These are phyloP conservation scores for Anabacerthia variegaticeps DNA, from an alignment of 2,797 vertebrate genomes.

Conservation along the genomic window DNA sequence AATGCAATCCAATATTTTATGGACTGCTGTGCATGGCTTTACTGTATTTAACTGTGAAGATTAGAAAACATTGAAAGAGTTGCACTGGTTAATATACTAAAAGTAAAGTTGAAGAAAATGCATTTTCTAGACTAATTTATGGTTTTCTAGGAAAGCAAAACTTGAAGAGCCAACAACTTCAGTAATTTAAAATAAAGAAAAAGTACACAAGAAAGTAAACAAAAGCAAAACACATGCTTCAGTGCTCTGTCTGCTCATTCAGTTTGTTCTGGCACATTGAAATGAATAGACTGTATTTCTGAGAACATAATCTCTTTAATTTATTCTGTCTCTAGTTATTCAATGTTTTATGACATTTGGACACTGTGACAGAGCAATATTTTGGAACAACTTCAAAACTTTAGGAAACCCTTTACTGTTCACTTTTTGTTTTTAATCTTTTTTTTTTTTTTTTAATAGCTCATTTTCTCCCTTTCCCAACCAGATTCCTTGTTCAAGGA, in stretches of 20 bases:
- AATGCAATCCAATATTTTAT: neutral
- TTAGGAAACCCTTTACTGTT: neutral
- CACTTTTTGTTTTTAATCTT: too few relatives aligned
- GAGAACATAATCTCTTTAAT: neutral
- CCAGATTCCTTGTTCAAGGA: neutral
- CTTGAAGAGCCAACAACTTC: neutral
- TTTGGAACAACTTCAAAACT: neutral
- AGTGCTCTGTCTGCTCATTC: neutral
- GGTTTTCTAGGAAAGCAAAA: neutral
- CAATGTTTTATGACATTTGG: neutral
- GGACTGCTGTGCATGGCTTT: neutral
- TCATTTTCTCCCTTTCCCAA: neutral
- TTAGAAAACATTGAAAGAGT: neutral
- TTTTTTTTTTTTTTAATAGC: neutral
- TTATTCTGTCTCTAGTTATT: neutral
- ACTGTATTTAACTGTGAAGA: neutral
- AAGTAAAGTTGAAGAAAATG: neutral
- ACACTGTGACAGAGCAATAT: neutral
- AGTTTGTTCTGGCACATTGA: neutral
- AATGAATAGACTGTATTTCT: neutral
- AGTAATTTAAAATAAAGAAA: neutral
- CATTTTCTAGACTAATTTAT: neutral
- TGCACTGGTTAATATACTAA: neutral
- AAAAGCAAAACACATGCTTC: neutral
- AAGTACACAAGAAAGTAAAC: neutral